A percentile compares a stretch with the other conserved stretches of the same genome.
These are phyloP conservation scores for Chloroceryle amazona DNA, from an alignment of 2,797 vertebrate species.

Conservation along the genomic window DNA sequence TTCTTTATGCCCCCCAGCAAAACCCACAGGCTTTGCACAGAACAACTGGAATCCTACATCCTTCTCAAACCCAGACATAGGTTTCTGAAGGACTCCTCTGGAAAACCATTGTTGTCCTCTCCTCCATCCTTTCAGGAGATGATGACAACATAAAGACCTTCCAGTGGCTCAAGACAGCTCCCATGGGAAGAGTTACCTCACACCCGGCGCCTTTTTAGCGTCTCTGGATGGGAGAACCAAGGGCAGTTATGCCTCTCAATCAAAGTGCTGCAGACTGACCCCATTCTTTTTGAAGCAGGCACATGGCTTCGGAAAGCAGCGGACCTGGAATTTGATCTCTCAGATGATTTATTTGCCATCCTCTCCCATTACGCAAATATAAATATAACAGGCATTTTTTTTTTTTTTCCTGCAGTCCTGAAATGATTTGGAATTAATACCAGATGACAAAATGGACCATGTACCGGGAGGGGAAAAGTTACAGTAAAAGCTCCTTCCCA, in stretches of 20 bases:
- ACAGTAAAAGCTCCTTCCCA: conserved; percentile 76
- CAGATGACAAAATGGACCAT: conserved; percentile 55
- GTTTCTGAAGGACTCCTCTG: not conserved
- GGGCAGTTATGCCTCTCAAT: not conserved
- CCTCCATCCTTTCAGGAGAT: not conserved
- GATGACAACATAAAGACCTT: not conserved
- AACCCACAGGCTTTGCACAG: not conserved
- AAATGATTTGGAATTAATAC: conserved; percentile 63
- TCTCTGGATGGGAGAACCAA: not conserved
- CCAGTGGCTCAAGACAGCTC: not conserved
- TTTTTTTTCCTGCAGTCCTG: not conserved
- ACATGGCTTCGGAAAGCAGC: not conserved
- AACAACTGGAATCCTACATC: not conserved
- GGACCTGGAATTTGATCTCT: conserved; percentile 19
- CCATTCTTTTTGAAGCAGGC: not conserved
- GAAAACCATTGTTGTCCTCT: not conserved
- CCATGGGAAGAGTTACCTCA: not conserved
- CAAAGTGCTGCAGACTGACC: not conserved
- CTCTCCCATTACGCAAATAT: conserved; percentile 58
- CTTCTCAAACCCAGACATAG: fast-evolving
- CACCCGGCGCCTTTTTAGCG: fast-evolving
- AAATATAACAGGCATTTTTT: conserved; percentile 32
- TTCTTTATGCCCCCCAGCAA: too few relatives aligned
- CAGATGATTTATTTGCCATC: conserved; percentile 16
- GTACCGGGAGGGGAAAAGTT: conserved; percentile 68